Conservation (phyloP, 2,113 vertebrate species). For the Mobula birostris region DNA sequence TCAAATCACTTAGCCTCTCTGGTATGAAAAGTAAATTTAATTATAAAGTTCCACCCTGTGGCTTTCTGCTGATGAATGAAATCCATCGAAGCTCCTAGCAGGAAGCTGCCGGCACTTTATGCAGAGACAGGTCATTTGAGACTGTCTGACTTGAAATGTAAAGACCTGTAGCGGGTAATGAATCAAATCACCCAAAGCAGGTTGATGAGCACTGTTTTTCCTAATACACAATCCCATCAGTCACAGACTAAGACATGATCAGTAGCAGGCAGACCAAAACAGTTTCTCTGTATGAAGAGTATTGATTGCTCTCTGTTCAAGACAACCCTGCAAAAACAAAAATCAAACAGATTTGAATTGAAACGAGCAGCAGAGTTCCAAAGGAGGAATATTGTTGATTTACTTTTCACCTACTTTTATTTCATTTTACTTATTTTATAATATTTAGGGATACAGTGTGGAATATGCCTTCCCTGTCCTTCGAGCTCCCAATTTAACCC, state of each 20-base stretch:
- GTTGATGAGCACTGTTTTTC: not conserved
- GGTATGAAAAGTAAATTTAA: not conserved
- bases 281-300: not conserved
- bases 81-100: not conserved
- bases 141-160: not conserved
- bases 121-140: not conserved
- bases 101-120: not conserved
- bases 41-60: not conserved
- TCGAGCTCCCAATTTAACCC: too few species aligned
- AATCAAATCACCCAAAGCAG: not conserved
- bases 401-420: not conserved
- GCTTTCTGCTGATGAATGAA: not conserved
- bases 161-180: not conserved
- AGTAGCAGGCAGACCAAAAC: not conserved
- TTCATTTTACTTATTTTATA: too few species aligned
- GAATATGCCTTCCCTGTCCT: too few species aligned
- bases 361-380: not conserved
- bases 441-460: too few species aligned
- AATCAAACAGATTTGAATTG: not conserved
- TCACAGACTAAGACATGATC: not conserved
- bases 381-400: not conserved
- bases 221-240: not conserved
- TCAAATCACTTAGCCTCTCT: not conserved
- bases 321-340: not conserved
- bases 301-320: not conserved